These are phyloP conservation scores for Amblyteles armatorius DNA, from an alignment of 2,888 invertebrate species.

Conservation along the genomic window DNA sequence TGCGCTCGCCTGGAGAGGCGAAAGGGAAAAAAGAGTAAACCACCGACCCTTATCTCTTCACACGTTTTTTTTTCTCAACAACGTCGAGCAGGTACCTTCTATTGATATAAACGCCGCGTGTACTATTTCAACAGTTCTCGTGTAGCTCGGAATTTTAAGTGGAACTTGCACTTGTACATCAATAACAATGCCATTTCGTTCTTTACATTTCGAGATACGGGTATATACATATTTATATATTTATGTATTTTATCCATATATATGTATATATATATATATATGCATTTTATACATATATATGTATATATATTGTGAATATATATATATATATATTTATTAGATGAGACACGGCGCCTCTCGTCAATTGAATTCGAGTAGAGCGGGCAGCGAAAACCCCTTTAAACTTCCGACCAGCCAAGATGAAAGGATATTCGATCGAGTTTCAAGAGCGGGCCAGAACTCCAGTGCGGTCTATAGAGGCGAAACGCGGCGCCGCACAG, in stretches of 20 bases:
- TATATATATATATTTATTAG: neutral
- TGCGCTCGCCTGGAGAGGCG: constrained; percentile 37
- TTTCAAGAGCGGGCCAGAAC: constrained; percentile 60
- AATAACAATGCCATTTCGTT: constrained; percentile 27
- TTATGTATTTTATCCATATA: neutral
- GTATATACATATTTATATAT: no score
- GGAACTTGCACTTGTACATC: constrained; percentile 30
- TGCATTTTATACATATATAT: neutral
- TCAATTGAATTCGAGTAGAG: constrained; percentile 49
- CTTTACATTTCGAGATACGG: constrained; percentile 37
- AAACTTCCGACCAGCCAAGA: constrained; percentile 59
- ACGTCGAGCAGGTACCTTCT: constrained; percentile 5
- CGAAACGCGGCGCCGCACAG: constrained; percentile 61
- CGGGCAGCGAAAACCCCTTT: constrained; percentile 53
- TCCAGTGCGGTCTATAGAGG: constrained; percentile 48
- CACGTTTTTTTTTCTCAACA: constrained; percentile 29
- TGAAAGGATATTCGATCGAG: constrained; percentile 65
- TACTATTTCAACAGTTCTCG: constrained; percentile 7
- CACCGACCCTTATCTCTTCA: constrained; percentile 46
- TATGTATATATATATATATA: neutral
- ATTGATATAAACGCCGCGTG: constrained; percentile 26
- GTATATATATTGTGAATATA: neutral
- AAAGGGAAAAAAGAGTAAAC: constrained; percentile 8
- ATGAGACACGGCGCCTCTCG: constrained; percentile 19
- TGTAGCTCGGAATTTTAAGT: constrained; percentile 4